A percentile compares a stretch with the other conserved stretches of the same genome.
Conservation (phyloP, 2,888 invertebrate genomes). For the Formica aserva region DNA sequence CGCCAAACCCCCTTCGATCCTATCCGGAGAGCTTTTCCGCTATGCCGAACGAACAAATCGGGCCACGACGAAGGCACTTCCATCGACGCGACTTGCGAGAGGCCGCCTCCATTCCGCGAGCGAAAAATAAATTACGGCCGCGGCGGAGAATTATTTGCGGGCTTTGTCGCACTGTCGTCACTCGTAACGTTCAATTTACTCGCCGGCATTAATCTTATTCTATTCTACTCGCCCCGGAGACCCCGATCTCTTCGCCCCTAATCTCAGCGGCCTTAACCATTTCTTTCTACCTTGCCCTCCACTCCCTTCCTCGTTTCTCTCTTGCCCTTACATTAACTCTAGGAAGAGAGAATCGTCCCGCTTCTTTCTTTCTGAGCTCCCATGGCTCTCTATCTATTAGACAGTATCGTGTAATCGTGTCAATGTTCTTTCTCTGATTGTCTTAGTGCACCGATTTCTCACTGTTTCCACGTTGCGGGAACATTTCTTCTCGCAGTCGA, state of each 20-base stretch:
- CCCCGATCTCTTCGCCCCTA: conserved; percentile 60
- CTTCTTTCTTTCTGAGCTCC: conserved; percentile 37
- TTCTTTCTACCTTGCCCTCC: conserved; percentile 52
- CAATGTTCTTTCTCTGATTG: conserved; percentile 61
- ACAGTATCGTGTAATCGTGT: conserved; percentile 65
- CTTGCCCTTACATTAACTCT: neutral
- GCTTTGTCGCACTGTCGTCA: conserved; percentile 76
- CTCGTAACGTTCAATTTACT: conserved; percentile 80
- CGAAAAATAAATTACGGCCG: conserved; percentile 69
- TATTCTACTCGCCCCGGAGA: conserved; percentile 73
- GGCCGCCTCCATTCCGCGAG: conserved; percentile 26
- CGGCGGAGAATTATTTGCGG: conserved; percentile 70
- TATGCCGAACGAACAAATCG: conserved; percentile 44
- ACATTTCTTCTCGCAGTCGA: neutral
- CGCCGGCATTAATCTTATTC: conserved; percentile 80
- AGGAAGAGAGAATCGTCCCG: neutral
- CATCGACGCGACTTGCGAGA: conserved; percentile 9
- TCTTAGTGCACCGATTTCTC: conserved; percentile 37
- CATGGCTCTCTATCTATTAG: conserved; percentile 62
- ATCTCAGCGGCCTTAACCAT: conserved; percentile 67
- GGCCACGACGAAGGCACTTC: conserved; percentile 30
- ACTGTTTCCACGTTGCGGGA: conserved; percentile 4
- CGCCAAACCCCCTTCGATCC: conserved; percentile 30
- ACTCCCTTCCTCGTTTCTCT: neutral
- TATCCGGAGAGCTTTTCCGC: conserved; percentile 23